Conservation (phyloP, 2,797 vertebrate species). For the Nyctibius grandis region DNA sequence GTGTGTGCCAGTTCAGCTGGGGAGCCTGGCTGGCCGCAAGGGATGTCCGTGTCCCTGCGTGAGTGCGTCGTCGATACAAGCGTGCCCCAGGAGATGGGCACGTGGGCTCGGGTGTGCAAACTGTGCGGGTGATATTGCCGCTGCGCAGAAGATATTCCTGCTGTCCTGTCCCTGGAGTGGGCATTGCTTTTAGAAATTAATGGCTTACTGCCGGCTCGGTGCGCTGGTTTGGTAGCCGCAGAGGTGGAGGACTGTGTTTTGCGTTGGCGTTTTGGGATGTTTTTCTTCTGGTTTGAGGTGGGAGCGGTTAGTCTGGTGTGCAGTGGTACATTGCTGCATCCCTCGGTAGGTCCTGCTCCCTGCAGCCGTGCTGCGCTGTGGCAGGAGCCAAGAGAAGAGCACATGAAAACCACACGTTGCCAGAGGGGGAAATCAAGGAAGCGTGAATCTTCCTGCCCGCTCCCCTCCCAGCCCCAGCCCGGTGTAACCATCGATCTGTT, state of each 20-base stretch:
- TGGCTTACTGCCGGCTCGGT: rapidly evolving
- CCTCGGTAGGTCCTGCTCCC: neutral
- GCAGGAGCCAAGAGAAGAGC: neutral
- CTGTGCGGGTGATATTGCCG: rapidly evolving
- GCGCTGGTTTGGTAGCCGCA: neutral
- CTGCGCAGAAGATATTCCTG: neutral
- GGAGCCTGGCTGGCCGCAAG: neutral
- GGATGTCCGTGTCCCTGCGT: rapidly evolving
- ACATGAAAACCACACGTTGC: neutral
- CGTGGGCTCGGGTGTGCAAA: rapidly evolving
- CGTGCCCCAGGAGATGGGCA: rapidly evolving
- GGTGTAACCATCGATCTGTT: neutral
- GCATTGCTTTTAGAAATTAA: neutral
- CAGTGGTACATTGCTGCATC: rapidly evolving
- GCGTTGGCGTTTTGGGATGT: neutral
- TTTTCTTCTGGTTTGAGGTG: neutral
- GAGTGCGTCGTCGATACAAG: rapidly evolving
- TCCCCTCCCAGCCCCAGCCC: neutral
- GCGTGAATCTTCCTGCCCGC: neutral
- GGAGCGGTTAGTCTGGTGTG: neutral
- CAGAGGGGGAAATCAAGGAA: neutral
- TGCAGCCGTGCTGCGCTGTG: rapidly evolving
- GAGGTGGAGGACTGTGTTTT: neutral
- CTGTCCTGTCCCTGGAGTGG: neutral
- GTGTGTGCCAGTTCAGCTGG: rapidly evolving